Conservation (phyloP, 1,140 invertebrate species). For the Proales similis region DNA sequence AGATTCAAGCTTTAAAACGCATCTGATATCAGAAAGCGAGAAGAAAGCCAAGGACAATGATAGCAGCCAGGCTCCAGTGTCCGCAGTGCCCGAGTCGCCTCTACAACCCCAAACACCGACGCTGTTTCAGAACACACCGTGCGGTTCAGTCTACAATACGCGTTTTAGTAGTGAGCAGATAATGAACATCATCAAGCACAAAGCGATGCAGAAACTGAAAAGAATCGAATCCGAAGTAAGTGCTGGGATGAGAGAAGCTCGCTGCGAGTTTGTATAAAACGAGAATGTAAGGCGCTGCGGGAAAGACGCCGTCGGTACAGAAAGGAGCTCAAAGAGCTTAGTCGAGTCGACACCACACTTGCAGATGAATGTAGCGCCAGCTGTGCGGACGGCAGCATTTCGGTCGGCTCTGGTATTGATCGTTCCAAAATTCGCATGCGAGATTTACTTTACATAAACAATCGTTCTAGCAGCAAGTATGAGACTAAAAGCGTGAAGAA, state of each 20-base stretch:
- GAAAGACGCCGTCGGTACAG: too few relatives aligned
- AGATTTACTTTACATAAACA: conserved; percentile 32
- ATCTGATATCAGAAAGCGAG: not conserved
- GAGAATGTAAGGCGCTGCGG: too few relatives aligned
- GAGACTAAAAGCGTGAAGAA: not conserved
- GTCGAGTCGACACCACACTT: not conserved
- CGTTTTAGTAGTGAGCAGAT: conserved; percentile 31
- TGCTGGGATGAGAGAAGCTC: conserved; percentile 14
- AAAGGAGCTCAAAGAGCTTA: not conserved
- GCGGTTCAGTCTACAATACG: not conserved
- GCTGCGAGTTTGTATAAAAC: conserved; percentile 24
- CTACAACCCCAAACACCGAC: not conserved
- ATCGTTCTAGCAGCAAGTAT: not conserved
- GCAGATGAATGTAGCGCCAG: not conserved
- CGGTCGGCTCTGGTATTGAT: not conserved
- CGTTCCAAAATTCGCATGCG: conserved; percentile 25
- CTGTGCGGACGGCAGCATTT: not conserved
- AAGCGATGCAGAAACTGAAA: conserved; percentile 36
- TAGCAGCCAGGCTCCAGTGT: not conserved
- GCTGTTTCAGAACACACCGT: not conserved
- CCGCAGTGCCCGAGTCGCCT: not conserved
- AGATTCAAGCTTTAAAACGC: not conserved
- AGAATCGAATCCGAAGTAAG: conserved; percentile 37
- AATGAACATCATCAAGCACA: conserved; percentile 32
- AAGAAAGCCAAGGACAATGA: not conserved